A percentile compares a stretch with the other conserved stretches of the same genome.
Evolutionary conservation across 2,797 vertebrate genomes (phyloP).

Genomic region (Vespertilio murinus): DNA sequence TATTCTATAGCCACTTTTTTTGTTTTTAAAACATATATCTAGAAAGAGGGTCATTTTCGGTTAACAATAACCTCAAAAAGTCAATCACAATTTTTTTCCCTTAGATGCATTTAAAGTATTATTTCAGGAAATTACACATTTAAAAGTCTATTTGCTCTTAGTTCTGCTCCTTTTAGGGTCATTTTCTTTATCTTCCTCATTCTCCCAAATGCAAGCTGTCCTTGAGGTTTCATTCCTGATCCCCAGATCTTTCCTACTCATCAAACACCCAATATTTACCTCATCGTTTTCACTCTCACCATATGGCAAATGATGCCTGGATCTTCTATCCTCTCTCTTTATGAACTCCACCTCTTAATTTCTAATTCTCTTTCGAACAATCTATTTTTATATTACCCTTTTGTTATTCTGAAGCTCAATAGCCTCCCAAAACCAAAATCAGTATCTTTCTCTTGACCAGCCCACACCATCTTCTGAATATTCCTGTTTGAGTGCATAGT

Average conservation of each 20-base stretch:
- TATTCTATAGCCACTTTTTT: background rate
- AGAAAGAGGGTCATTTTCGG: background rate
- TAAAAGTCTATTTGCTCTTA: background rate
- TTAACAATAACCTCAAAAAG: background rate
- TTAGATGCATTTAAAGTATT: background rate
- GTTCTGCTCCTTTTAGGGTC: background rate
- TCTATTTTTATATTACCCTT: background rate
- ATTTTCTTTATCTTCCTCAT: background rate
- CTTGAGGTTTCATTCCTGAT: background rate
- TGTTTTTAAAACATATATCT: background rate
- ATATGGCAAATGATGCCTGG: background rate
- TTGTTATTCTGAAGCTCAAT: background rate
- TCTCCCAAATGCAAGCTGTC: background rate
- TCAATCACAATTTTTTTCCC: background rate
- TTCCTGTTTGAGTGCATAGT: background rate
- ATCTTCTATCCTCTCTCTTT: background rate
- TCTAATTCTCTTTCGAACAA: background rate
- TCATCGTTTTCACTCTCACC: background rate
- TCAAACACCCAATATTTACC: background rate
- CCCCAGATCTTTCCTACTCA: background rate
- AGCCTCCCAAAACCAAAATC: background rate
- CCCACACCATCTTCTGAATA: background rate
- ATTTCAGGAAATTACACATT: background rate
- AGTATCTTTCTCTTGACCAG: background rate
- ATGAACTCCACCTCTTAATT: background rate